Evolutionary conservation across 1,140 invertebrate species (phyloP), one percentile per base, ranked within the genome.

Genomic region (Melipona quadrifasciata): DNA sequence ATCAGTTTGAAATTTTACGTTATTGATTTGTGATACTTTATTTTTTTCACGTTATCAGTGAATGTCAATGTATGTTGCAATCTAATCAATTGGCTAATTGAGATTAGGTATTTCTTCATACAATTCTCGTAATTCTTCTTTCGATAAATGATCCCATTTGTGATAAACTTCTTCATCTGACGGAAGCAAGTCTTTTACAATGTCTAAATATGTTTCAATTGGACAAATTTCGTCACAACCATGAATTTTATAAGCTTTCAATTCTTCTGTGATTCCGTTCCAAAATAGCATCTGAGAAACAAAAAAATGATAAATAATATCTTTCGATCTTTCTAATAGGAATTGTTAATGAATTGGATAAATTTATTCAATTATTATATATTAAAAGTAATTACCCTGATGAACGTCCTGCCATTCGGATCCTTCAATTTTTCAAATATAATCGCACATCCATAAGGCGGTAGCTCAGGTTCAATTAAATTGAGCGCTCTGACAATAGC

Each of bases 401-500:
- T 72, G 17, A 74, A 91, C 12, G 58, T 19, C 11, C 90, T 27
- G 12, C 57, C n/a, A n/a, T 34, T 1, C 16, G 61, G 19, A 17
- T 92, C 51, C 0, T 75, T 81, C 16, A 92, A 87, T 58, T 95
- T 89, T 82, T 95, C 94, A 51, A 95, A 55, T 58, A 95, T 87
- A 34, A 94, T 89, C 0, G 95, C 94, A 12, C 95, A 93, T 1
- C 95, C 95, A 82, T 95, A 96, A 74, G 92, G 92, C 0, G 96
- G 96, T 73, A 96, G 93, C 65, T 95, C 94, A 4, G 95, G 92
- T 68, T 96, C 93, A 90, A 96, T 97, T 2, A 97, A 94, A 39
- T 95, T 95, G 27, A 97, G 92, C 0, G 96, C 95, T 55, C 94
- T 93, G 86, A 97, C 94, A 27, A 97, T 87, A 51, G 96, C 96